Base-by-base conservation (phyloP, 53 echinoderm and acorn worm species). In the Paracentrotus lividus region DNA sequence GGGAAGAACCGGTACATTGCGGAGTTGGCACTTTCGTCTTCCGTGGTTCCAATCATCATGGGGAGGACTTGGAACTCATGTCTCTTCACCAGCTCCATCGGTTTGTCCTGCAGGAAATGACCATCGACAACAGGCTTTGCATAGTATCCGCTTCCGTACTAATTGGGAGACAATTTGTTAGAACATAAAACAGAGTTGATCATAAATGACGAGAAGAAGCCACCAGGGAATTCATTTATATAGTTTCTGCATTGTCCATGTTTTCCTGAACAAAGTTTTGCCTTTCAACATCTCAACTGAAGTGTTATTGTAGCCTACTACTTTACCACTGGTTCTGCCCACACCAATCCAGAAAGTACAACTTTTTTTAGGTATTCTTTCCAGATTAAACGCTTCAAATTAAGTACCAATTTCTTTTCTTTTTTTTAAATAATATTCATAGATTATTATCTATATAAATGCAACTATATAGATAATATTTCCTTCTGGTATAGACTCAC, bases 71-170 rank as follows among this genome's bases (percentile, higher is more conserved):
- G 91, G 87, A 97, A 96, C 81, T 94, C 75, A 13, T 84, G 91
- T 66, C 92, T 66, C 84, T 94, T 65, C 14, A 96, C 47, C 53
- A 97, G 67, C 33, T 85, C 93, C 14, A 69, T 85, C 24, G 97
- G 97, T 24, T 90, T 88, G 36, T 97, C 96, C 13, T 95, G 86
- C 42, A 97, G 26, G 61, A 96, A 96, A 78, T 94, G 5, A 27
- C 95, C 94, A 85, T 97, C 97, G 24, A 97, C 85, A 0, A 95
- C 96, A 12, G 97, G 97, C 47, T 81, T 81, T 0, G 81, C 81
- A 45, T 18, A 49, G 47, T 81, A 81, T n/a, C 81, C 81, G 24
- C 81, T 81, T 81, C 81, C 81, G 27, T 81, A 81, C 81, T 81
- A 26, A n/a, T 14, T 4, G 20, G 1, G 26, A 24, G 61, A 61